These are phyloP conservation scores for Diaphora mendica DNA, from an alignment of 2,888 invertebrate species.

Conservation along the genomic window DNA sequence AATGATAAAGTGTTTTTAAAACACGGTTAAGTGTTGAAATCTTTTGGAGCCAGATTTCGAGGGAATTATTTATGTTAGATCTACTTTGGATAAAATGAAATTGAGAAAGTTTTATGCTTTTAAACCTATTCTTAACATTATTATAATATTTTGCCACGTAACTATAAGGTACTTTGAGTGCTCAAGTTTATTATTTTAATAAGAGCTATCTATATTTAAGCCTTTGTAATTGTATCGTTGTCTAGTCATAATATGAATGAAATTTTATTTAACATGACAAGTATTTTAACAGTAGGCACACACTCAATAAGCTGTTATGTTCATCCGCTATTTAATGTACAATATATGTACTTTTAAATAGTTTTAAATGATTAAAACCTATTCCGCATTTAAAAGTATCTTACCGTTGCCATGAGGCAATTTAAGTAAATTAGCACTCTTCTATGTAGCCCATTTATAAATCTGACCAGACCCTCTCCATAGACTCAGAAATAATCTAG, in stretches of 20 bases:
- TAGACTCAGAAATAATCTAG: no score
- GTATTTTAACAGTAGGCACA: no score
- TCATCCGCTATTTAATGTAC: no score
- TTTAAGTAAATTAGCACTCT: no score
- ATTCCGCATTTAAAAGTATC: no score
- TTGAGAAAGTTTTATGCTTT: conserved; percentile 2
- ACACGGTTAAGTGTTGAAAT: conserved; percentile 47
- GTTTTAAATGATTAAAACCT: no score
- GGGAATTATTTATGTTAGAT: conserved; percentile 20
- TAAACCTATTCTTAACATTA: neutral
- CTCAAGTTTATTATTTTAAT: neutral
- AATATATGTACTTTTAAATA: no score
- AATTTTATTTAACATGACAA: no score
- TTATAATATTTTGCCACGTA: neutral
- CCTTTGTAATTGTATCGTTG: neutral
- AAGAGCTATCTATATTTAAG: neutral
- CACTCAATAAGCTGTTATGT: no score
- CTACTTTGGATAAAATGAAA: conserved; percentile 10
- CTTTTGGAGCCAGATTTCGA: conserved; percentile 32
- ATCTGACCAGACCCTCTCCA: no score
- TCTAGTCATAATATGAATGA: neutral
- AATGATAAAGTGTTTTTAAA: conserved; percentile 57
- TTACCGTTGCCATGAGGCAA: no score
- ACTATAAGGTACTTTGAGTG: neutral
- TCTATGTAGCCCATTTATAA: no score